Percentiles rank a stretch among this genome's conserved stretches.
phyloP scores from a whole-genome alignment of 2,113 vertebrate species.

The Sorex araneus region DNA sequence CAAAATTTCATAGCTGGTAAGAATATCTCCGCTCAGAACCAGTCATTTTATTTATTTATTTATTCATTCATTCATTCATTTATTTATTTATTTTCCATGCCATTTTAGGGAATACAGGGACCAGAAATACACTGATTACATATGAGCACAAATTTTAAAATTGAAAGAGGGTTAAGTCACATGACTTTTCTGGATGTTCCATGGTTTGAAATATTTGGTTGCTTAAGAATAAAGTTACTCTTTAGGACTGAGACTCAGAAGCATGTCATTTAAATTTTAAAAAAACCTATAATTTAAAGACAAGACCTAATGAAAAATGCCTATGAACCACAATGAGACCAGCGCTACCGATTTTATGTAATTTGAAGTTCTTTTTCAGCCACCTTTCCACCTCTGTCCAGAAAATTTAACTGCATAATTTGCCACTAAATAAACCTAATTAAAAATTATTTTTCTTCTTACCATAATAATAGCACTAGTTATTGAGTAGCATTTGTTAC shows the following conservation, averaged over 20 bases:
- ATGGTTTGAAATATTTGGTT: neutral
- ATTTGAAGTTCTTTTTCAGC: neutral
- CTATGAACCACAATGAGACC: accelerated
- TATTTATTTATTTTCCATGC: too few relatives aligned
- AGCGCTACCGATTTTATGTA: neutral
- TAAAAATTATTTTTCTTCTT: constrained; percentile 12
- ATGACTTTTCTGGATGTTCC: neutral
- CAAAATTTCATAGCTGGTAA: neutral
- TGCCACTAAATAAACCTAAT: neutral
- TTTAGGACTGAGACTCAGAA: neutral
- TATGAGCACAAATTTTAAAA: neutral
- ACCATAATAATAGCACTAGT: neutral
- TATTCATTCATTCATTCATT: too few relatives aligned
- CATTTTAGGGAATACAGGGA: neutral
- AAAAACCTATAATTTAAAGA: neutral
- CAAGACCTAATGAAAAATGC: neutral
- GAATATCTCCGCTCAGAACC: neutral
- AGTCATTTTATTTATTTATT: too few relatives aligned
- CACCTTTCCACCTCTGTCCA: neutral
- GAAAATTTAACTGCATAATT: neutral
- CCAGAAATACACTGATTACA: neutral
- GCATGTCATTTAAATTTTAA: too few relatives aligned
- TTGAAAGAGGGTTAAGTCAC: neutral
- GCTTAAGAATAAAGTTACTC: neutral
- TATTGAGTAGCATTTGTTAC: neutral